Conservation (phyloP, 2,888 invertebrate species). For the Oxyscelio sp. region DNA sequence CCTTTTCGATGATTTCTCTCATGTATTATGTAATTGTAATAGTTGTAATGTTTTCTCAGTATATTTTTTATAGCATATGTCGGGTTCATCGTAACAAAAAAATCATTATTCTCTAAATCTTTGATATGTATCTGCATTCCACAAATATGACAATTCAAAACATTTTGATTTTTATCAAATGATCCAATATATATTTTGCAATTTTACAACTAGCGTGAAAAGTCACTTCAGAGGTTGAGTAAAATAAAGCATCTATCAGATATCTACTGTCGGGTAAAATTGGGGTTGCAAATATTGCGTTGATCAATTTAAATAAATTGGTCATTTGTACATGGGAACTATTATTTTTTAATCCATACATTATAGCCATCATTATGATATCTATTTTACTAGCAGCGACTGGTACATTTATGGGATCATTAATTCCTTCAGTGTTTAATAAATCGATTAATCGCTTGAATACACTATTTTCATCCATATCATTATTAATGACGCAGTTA, state of each 20-base stretch:
- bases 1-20: conserved; percentile 30
- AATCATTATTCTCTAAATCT: conserved; percentile 4
- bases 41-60: conserved; percentile 11
- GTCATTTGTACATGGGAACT: conserved; percentile 18
- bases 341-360: conserved; percentile 5
- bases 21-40: conserved; percentile 29
- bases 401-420: neutral
- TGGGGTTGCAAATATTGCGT: conserved; percentile 26
- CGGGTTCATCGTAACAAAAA: conserved; percentile 39
- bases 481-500: no score
- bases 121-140: conserved; percentile 13
- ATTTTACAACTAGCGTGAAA: conserved; percentile 19
- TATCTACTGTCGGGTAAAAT: conserved; percentile 40
- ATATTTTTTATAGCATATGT: conserved; percentile 31
- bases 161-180: conserved; percentile 17
- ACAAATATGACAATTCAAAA: no score
- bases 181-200: neutral
- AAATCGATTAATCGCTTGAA: no score
- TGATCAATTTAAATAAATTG: conserved; percentile 32
- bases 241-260: conserved; percentile 34
- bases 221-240: conserved; percentile 8
- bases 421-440: neutral
- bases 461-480: no score
- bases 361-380: conserved; percentile 40
- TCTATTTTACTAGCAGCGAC: neutral